phyloP scores from a whole-genome alignment of 2,797 vertebrate species.

The Pampus argenteus region DNA sequence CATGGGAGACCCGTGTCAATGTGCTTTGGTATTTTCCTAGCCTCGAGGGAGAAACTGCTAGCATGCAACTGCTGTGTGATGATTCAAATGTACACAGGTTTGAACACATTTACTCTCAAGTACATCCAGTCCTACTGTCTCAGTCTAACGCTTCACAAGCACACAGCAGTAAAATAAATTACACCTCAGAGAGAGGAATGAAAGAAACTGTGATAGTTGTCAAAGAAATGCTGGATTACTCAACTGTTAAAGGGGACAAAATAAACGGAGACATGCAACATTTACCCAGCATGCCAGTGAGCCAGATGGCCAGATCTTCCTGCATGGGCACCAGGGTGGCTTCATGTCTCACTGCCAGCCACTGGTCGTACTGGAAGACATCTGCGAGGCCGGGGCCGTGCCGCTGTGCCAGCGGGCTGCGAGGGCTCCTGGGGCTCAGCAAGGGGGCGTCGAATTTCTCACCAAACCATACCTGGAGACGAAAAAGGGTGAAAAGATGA shows the following conservation, averaged over 20 bases:
- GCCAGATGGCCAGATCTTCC: slow-evolving; percentile 97
- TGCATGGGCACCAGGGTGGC: slow-evolving; percentile 96
- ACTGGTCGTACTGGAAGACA: slow-evolving; percentile 95
- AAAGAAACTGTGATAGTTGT: too few species aligned
- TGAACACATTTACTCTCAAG: neutral
- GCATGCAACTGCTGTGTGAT: slow-evolving; percentile 9
- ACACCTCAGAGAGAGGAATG: too few species aligned
- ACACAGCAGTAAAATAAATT: neutral
- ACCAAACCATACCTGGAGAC: slow-evolving; percentile 90
- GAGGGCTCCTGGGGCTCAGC: slow-evolving; percentile 85
- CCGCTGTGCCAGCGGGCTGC: slow-evolving; percentile 87
- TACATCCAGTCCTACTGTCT: neutral
- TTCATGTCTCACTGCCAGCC: slow-evolving; percentile 94
- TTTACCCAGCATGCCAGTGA: slow-evolving; percentile 93
- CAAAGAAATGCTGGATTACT: neutral
- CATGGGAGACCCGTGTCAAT: slow-evolving; percentile 44
- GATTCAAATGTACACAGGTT: slow-evolving; percentile 11
- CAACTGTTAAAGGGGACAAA: neutral
- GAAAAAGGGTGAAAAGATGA: slow-evolving; percentile 10
- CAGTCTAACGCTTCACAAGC: neutral
- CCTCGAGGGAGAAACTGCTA: slow-evolving; percentile 29
- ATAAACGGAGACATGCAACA: neutral
- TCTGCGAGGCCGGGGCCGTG: slow-evolving; percentile 93
- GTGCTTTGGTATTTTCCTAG: slow-evolving; percentile 45
- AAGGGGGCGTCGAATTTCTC: slow-evolving; percentile 87